Evolutionary conservation across 1,140 invertebrate genomes (phyloP).

Genomic region (Rhyzopertha dominica): DNA sequence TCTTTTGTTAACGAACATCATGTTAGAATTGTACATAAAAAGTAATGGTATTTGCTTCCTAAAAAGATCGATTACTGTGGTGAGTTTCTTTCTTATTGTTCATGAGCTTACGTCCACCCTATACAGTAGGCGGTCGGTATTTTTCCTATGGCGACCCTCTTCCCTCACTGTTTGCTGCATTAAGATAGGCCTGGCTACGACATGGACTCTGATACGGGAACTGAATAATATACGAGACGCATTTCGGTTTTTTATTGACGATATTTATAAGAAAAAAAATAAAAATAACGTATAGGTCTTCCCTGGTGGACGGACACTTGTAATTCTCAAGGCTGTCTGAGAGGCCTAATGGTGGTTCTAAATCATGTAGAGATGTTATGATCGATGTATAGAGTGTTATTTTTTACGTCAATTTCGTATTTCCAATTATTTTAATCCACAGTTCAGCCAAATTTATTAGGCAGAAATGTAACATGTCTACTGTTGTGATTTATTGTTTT

Average conservation of each 20-base stretch:
- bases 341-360: slow-evolving; percentile 38
- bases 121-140: too few relatives aligned
- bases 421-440: slow-evolving; percentile 21
- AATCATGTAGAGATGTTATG: slow-evolving; percentile 41
- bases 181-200: slow-evolving; percentile 46
- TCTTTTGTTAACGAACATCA: too few relatives aligned
- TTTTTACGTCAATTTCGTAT: slow-evolving; percentile 28
- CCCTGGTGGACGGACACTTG: slow-evolving; percentile 25
- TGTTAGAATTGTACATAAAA: too few relatives aligned
- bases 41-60: too few relatives aligned
- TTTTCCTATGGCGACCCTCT: too few relatives aligned
- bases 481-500: slow-evolving; percentile 12
- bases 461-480: slow-evolving; percentile 4
- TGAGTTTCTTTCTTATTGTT: too few relatives aligned
- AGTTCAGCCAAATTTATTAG: slow-evolving; percentile 10
- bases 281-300: slow-evolving; percentile 27
- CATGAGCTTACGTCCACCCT: too few relatives aligned
- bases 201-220: slow-evolving; percentile 43
- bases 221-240: slow-evolving; percentile 33
- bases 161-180: slow-evolving; percentile 48
- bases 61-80: too few relatives aligned
- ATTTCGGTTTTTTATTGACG: slow-evolving; percentile 15
- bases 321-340: slow-evolving; percentile 13
- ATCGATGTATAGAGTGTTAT: slow-evolving; percentile 26
- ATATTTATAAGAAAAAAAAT: slow-evolving; percentile 30